phyloP scores from a whole-genome alignment of 2,113 vertebrate species.

The Pangasianodon gigas region DNA sequence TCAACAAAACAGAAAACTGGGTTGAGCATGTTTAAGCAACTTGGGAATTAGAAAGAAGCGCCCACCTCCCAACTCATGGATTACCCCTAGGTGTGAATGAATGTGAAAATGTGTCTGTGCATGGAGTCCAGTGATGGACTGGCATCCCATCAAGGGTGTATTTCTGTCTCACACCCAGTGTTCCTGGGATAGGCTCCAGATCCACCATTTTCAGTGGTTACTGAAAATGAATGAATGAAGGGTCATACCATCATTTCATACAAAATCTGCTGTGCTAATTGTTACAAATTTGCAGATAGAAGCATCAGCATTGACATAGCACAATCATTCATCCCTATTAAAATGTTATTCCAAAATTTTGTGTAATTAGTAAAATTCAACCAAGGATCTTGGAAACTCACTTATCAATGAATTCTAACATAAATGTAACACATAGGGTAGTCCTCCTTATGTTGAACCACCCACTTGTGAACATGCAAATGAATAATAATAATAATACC shows the following conservation, averaged over 20 bases:
- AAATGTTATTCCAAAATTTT: background rate
- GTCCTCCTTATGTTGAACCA: background rate
- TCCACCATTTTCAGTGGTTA: no score
- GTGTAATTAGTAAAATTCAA: background rate
- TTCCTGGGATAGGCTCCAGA: background rate
- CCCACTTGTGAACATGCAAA: background rate
- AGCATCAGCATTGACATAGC: background rate
- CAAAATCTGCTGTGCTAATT: background rate
- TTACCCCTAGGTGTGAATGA: background rate
- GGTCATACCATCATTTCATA: background rate
- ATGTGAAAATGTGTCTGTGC: background rate
- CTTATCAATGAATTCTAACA: background rate
- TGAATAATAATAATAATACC: conserved; percentile 12
- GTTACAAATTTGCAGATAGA: background rate
- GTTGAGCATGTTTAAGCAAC: background rate
- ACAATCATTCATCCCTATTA: background rate
- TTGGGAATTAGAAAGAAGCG: background rate
- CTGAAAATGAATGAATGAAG: background rate
- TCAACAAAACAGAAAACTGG: background rate
- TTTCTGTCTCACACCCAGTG: background rate
- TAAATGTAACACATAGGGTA: background rate
- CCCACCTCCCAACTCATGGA: background rate
- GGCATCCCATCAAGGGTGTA: background rate
- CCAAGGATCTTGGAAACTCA: background rate
- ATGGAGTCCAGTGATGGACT: background rate